A percentile compares a stretch with the other conserved stretches of the same genome.
Evolutionary conservation across 1,140 invertebrate genomes (phyloP).

Genomic region (Tetragnatha versicolor): DNA sequence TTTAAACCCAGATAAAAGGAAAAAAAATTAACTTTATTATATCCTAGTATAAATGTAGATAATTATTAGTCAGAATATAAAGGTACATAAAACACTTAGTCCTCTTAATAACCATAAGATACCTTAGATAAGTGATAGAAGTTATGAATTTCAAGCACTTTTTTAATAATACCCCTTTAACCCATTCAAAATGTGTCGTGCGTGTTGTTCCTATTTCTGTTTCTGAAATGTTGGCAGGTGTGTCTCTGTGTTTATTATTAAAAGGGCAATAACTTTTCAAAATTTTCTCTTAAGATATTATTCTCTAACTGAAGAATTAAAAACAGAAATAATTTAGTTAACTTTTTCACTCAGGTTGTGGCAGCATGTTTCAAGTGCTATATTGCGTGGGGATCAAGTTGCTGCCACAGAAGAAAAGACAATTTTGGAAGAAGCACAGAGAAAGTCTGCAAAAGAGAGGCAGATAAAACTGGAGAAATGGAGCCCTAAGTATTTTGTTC

Average conservation of each 20-base stretch:
- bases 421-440: conserved; percentile 83
- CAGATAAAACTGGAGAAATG: conserved; percentile 72
- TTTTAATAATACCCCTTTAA: too few relatives aligned
- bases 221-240: not conserved
- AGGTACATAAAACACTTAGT: too few relatives aligned
- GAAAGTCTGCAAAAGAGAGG: conserved; percentile 74
- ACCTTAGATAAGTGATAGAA: too few relatives aligned
- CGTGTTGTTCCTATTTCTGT: not conserved
- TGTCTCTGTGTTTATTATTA: not conserved
- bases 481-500: conserved; percentile 75
- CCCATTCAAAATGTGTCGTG: too few relatives aligned
- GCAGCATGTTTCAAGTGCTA: conserved; percentile 82
- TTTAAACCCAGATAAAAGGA: too few relatives aligned
- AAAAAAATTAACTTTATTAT: too few relatives aligned
- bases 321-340: not conserved
- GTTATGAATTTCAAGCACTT: too few relatives aligned
- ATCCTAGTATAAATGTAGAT: too few relatives aligned
- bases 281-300: not conserved
- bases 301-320: too few relatives aligned
- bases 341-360: conserved; percentile 70
- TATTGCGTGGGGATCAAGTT: conserved; percentile 78
- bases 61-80: too few relatives aligned
- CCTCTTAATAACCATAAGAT: too few relatives aligned
- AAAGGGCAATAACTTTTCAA: not conserved
- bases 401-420: conserved; percentile 90